Conservation (phyloP, 2,113 vertebrate species). For the Pachypanchax playfairii region DNA sequence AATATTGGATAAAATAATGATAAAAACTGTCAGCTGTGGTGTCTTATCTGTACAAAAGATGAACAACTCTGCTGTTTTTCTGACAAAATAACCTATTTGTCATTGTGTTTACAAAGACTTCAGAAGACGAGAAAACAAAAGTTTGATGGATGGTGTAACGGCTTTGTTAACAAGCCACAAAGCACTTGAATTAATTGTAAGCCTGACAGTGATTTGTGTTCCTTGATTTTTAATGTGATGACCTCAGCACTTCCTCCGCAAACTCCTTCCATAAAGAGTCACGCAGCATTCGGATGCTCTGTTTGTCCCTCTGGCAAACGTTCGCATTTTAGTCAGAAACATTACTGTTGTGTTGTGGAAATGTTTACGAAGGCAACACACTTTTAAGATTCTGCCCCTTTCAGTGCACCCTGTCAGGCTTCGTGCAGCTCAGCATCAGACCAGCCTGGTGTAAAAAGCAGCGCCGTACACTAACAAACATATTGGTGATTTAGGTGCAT, state of each 20-base stretch:
- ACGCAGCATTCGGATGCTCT: slow-evolving; percentile 5
- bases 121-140: slow-evolving; percentile 11
- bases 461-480: neutral
- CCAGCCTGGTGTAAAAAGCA: neutral
- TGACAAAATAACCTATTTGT: slow-evolving; percentile 8
- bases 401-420: neutral
- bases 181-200: slow-evolving; percentile 57
- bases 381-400: slow-evolving; percentile 6
- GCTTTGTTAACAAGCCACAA: slow-evolving; percentile 54
- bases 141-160: slow-evolving; percentile 46
- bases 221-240: slow-evolving; percentile 43
- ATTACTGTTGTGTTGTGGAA: slow-evolving; percentile 4
- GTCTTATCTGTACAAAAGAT: neutral
- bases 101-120: slow-evolving; percentile 1
- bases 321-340: slow-evolving; percentile 17
- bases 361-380: slow-evolving; percentile 13
- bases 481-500: no score
- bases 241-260: slow-evolving; percentile 42
- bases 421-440: slow-evolving; percentile 19
- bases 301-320: slow-evolving; percentile 20
- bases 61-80: neutral
- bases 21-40: neutral
- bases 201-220: slow-evolving; percentile 50
- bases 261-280: slow-evolving; percentile 17
- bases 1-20: neutral